These are phyloP conservation scores for Ptilodon capucinus DNA, from an alignment of 2,888 invertebrate genomes.

Conservation along the genomic window DNA sequence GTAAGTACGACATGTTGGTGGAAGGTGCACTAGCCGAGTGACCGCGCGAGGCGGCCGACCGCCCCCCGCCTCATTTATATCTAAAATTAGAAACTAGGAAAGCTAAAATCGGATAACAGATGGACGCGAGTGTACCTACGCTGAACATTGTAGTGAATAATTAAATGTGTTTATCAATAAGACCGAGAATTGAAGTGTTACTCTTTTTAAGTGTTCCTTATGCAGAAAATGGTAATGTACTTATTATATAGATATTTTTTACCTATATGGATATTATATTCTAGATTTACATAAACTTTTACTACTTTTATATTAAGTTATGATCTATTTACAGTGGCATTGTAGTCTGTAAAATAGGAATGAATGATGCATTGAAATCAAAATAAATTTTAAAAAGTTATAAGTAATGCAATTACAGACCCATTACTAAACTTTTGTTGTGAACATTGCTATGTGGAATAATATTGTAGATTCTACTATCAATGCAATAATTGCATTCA, in stretches of 20 bases:
- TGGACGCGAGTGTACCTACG: constrained; percentile 29
- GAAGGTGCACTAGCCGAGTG: constrained; percentile 19
- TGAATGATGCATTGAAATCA: no score
- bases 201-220: not conserved
- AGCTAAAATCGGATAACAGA: constrained; percentile 62
- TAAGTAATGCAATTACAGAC: no score
- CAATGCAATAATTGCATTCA: no score
- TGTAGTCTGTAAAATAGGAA: no score
- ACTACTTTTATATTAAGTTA: no score
- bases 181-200: constrained; percentile 2
- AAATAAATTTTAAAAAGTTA: no score
- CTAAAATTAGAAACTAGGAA: constrained; percentile 75
- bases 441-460: no score
- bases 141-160: constrained; percentile 10
- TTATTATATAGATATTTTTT: not conserved
- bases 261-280: no score
- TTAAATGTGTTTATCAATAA: constrained; percentile 26
- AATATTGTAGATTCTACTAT: no score
- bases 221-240: constrained; percentile 4
- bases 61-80: constrained; percentile 43
- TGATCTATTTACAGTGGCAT: no score
- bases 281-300: no score
- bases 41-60: constrained; percentile 40
- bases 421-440: no score
- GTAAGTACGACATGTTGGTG: constrained; percentile 65